phyloP scores from a whole-genome alignment of 2,113 vertebrate genomes.

The Antechinus flavipes region DNA sequence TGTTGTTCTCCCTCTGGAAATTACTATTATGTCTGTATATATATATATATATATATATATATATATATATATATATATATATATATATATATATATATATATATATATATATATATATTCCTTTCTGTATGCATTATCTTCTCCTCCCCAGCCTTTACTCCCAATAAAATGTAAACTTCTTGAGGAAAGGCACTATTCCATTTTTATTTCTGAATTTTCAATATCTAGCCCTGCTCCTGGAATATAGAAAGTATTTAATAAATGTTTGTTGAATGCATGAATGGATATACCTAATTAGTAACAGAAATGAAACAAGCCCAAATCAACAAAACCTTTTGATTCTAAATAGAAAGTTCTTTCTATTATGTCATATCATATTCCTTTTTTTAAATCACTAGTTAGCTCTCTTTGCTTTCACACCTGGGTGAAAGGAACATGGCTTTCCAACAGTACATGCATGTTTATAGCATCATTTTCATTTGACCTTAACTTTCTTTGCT shows the following conservation, averaged over 20 bases:
- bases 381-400: not conserved
- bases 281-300: not conserved
- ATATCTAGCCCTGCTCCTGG: not conserved
- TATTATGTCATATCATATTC: not conserved
- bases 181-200: not conserved
- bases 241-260: not conserved
- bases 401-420: not conserved
- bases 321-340: not conserved
- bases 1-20: accelerated
- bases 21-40: not conserved
- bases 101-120: not conserved
- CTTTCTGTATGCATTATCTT: conserved; percentile 1
- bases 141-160: not conserved
- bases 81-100: too few relatives aligned
- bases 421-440: not conserved
- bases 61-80: too few relatives aligned
- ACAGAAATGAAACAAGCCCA: not conserved
- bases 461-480: not conserved
- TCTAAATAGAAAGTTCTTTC: not conserved
- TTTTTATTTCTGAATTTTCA: not conserved
- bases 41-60: too few relatives aligned
- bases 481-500: not conserved
- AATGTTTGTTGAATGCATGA: not conserved
- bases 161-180: not conserved
- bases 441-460: not conserved